Evolutionary conservation across 2,797 vertebrate genomes (phyloP).

Genomic region (Scolopax bukidnonensis): DNA sequence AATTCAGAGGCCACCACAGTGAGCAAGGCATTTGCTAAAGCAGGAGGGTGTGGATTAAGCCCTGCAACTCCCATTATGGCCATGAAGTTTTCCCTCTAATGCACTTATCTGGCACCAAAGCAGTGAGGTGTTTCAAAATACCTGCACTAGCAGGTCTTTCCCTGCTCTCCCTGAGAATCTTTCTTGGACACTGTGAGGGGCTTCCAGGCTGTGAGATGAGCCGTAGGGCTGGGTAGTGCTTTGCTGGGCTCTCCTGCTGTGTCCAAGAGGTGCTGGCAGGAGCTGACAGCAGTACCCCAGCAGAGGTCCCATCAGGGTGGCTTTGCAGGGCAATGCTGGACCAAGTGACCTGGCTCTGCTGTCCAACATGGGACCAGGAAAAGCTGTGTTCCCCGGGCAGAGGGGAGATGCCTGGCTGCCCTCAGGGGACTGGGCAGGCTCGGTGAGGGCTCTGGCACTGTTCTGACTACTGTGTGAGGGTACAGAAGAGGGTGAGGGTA

Average conservation of each 20-base stretch:
- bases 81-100: not conserved
- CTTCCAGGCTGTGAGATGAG: not conserved
- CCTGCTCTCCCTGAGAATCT: not conserved
- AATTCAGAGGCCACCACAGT: not conserved
- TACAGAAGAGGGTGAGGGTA: not conserved
- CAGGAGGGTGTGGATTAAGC: not conserved
- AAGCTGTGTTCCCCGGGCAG: not conserved
- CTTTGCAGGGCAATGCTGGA: accelerated
- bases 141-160: not conserved
- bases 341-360: not conserved
- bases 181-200: not conserved
- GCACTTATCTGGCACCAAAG: not conserved
- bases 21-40: not conserved
- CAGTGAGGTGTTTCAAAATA: not conserved
- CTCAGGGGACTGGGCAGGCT: too few species aligned
- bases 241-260: too few species aligned
- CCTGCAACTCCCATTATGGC: not conserved
- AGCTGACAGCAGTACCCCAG: not conserved
- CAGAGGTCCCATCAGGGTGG: not conserved
- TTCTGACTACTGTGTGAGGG: too few species aligned
- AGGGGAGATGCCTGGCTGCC: not conserved
- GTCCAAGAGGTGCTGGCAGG: not conserved
- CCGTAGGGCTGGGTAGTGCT: accelerated
- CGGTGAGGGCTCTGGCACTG: not conserved
- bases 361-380: accelerated